Evolutionary conservation across 2,797 vertebrate species (phyloP).

Genomic region (Bradypus variegatus): DNA sequence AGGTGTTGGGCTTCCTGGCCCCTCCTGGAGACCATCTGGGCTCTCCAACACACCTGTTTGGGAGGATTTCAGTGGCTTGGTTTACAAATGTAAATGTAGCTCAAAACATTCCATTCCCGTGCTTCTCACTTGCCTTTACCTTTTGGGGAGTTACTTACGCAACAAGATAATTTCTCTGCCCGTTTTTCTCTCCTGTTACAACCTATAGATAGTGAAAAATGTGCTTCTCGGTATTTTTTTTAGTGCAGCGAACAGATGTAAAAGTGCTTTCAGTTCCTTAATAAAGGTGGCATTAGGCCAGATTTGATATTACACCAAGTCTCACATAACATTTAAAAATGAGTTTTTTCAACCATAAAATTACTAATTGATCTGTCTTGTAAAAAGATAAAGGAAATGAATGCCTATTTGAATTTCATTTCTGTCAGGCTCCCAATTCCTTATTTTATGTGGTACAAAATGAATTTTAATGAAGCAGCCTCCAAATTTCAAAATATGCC

Average conservation of each 20-base stretch:
- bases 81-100: constrained; percentile 45
- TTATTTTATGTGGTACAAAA: constrained; percentile 72
- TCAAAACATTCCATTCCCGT: not conserved
- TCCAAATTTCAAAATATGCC: constrained; percentile 71
- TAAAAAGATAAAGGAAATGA: constrained; percentile 76
- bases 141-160: constrained; percentile 47
- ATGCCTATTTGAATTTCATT: constrained; percentile 71
- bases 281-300: constrained; percentile 70
- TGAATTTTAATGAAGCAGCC: constrained; percentile 71
- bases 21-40: constrained; percentile 60
- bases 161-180: constrained; percentile 19
- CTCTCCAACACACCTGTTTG: constrained; percentile 54
- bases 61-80: constrained; percentile 26
- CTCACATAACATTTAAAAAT: constrained; percentile 70
- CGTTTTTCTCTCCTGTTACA: constrained; percentile 15
- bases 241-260: constrained; percentile 57
- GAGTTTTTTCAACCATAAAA: constrained; percentile 75
- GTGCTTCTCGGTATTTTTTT: constrained; percentile 37
- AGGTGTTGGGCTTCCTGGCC: constrained; percentile 54
- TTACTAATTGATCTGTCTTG: constrained; percentile 77
- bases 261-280: constrained; percentile 60
- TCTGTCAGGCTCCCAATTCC: constrained; percentile 70
- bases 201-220: constrained; percentile 37
- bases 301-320: constrained; percentile 64
- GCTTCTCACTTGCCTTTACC: not conserved